Evolutionary conservation across 2,797 vertebrate species (phyloP).

Genomic region (Phoebastria nigripes): DNA sequence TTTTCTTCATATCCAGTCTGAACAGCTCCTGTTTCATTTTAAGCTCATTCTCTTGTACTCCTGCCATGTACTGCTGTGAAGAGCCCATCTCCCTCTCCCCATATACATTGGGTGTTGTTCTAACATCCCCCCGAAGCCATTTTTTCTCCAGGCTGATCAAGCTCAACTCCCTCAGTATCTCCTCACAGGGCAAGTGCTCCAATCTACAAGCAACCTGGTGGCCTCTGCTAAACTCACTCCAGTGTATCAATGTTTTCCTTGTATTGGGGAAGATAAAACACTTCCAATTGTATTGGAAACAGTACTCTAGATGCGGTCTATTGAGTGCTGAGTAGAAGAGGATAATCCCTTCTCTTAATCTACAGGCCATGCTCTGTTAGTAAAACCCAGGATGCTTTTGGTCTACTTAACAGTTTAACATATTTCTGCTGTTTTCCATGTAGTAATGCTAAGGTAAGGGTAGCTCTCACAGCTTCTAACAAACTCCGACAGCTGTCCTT

Average conservation of each 20-base stretch:
- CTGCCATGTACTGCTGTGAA: not conserved
- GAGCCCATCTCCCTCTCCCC: not conserved
- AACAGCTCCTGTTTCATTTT: not conserved
- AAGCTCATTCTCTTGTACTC: not conserved
- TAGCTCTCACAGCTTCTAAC: not conserved
- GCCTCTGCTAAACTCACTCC: not conserved
- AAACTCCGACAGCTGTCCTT: not conserved
- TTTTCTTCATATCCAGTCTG: not conserved
- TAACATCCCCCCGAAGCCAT: accelerated
- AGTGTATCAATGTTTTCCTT: not conserved
- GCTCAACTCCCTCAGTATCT: not conserved
- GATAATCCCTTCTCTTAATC: not conserved
- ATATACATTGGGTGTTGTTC: not conserved
- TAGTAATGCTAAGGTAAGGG: not conserved
- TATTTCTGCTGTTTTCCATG: not conserved
- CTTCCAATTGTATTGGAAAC: not conserved
- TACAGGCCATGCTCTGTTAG: not conserved
- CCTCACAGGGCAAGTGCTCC: not conserved
- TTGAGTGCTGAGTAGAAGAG: not conserved
- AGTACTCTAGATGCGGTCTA: not conserved
- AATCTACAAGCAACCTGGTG: not conserved
- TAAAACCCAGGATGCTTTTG: not conserved
- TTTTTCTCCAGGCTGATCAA: not conserved
- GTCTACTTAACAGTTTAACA: not conserved
- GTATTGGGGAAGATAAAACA: not conserved